Conservation (phyloP, 2,113 vertebrate species). For the Cromileptes altivelis region DNA sequence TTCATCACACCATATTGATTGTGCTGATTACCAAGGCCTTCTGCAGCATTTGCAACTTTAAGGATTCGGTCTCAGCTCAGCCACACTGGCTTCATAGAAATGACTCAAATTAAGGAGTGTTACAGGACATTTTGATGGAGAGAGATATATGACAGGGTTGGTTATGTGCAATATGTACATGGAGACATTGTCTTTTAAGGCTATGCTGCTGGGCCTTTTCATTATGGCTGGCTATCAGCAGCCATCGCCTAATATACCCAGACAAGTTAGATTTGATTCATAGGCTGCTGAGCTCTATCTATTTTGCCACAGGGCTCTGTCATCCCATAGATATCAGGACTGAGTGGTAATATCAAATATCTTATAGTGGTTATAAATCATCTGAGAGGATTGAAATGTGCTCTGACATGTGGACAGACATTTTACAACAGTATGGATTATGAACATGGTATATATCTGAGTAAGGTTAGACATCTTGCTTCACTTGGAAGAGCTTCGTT, state of each 20-base stretch:
- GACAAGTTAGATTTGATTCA: conserved; percentile 75
- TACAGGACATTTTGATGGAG: conserved; percentile 26
- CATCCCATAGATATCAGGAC: conserved; percentile 56
- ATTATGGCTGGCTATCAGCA: conserved; percentile 57
- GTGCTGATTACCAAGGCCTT: not conserved
- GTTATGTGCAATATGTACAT: conserved; percentile 52
- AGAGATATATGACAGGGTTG: conserved; percentile 10
- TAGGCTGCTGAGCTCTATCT: conserved; percentile 66
- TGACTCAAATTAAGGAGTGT: not conserved
- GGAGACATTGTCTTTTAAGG: conserved; percentile 26
- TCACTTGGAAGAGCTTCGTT: conserved; percentile 23
- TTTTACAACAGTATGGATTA: conserved; percentile 29
- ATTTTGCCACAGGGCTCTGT: conserved; percentile 58
- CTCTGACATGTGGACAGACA: conserved; percentile 23
- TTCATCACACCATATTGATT: conserved; percentile 20
- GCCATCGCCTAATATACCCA: conserved; percentile 60
- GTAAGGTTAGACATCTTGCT: conserved; percentile 16
- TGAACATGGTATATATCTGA: conserved; percentile 8
- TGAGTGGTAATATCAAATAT: conserved; percentile 63
- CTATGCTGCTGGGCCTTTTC: conserved; percentile 48
- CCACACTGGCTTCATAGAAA: conserved; percentile 23
- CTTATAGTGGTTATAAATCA: conserved; percentile 66
- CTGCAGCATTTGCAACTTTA: conserved; percentile 11
- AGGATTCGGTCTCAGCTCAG: conserved; percentile 25
- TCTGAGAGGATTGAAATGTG: conserved; percentile 54